Evolutionary conservation across 2,797 vertebrate genomes (phyloP), one percentile per base, ranked within the genome.

Genomic region (Lacerta bilineata): DNA sequence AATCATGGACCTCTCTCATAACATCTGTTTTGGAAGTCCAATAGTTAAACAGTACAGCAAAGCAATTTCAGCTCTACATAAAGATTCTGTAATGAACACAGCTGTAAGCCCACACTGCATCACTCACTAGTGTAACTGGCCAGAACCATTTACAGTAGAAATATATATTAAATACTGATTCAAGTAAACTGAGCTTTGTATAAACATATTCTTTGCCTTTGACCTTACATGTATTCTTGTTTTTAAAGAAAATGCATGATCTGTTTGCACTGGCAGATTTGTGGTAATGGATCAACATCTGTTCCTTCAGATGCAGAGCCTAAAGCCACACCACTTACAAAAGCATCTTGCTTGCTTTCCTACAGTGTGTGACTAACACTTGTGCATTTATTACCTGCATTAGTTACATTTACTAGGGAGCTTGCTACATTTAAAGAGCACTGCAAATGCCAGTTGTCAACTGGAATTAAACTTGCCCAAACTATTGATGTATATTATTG

Each of bases 261-360:
- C 90, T 94, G 91, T 93, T 93, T 93, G 90, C 87, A 92, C 76
- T 90, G 89, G 85, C 92, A 94, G 93, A 93, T 95, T 95, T 88
- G 89, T 92, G 90, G 88, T 91, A 91, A 78, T 55, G 72, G 7
- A 83, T 91, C 94, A 95, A 93, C 89, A 95, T 84, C 9, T 85
- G 1, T 94, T 94, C 93, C 94, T 95, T 91, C 90, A 94, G 71
- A 92, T 93, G 86, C 89, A 91, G 91, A 93, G 84, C 84, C 80
- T 77, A 82, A 81, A 89, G 78, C 61, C 93, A 89, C 91, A 89
- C 85, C 93, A 92, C 84, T 89, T 83, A 43, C 74, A 86, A 83
- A 87, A 88, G 8, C 91, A 90, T 89, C 4, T 91, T 36, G 20
- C 41, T 79, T 64, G 76, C 41, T 59, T 75, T 68, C 69, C 92